A percentile compares a stretch with the other conserved stretches of the same genome.
Conservation (phyloP, 2,888 invertebrate genomes). For the Leucophenga montana region DNA sequence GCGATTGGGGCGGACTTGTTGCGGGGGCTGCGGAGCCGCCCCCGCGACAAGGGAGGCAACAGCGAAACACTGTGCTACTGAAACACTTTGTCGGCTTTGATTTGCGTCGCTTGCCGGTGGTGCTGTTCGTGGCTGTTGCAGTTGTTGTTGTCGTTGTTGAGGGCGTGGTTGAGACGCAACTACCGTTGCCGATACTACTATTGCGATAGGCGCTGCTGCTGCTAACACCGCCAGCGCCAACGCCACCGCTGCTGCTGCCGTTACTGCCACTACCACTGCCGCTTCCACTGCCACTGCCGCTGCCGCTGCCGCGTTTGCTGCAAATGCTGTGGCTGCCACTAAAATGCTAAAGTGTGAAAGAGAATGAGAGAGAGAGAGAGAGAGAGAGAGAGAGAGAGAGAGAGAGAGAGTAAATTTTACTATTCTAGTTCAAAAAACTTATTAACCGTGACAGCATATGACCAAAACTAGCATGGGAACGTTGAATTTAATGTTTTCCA, state of each 20-base stretch:
- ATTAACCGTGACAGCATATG: too few species aligned
- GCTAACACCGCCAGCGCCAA: conserved; percentile 36
- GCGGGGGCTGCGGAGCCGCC: conserved; percentile 81
- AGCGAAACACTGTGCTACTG: conserved; percentile 85
- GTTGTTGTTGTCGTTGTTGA: conserved; percentile 25
- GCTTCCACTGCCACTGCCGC: conserved; percentile 49
- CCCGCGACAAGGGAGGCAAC: conserved; percentile 89
- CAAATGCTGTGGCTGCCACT: too few species aligned
- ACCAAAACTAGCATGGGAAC: too few species aligned
- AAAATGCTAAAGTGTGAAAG: conserved; percentile 2
- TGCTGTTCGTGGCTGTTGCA: neutral
- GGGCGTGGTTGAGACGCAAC: conserved; percentile 45
- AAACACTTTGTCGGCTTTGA: conserved; percentile 72
- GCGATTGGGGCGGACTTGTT: conserved; percentile 75
- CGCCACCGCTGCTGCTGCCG: conserved; percentile 54
- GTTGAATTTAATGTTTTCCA: too few species aligned
- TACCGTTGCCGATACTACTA: conserved; percentile 50
- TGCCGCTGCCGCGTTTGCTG: conserved; percentile 51
- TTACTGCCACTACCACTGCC: conserved; percentile 41
- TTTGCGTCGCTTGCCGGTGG: conserved; percentile 53
- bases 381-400: neutral
- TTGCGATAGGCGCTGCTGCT: conserved; percentile 42
- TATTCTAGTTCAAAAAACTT: too few species aligned
- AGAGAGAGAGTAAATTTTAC: neutral
- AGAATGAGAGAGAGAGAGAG: neutral